Conservation (phyloP, 2,797 vertebrate genomes). For the Podargus strigoides region DNA sequence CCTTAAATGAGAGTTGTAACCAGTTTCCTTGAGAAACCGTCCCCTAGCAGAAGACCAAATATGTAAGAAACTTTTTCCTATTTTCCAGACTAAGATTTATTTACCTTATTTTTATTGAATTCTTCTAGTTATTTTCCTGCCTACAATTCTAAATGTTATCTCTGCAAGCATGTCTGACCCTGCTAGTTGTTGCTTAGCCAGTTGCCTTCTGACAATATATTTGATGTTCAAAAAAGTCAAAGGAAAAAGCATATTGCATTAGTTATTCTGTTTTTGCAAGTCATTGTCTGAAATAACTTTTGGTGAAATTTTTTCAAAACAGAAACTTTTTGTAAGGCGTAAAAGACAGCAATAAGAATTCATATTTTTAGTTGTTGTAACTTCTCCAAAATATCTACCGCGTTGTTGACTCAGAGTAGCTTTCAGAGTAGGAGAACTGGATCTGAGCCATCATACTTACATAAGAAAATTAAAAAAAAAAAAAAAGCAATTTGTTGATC, state of each 20-base stretch:
- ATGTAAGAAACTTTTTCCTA: neutral
- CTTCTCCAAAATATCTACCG: neutral
- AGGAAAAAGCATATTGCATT: neutral
- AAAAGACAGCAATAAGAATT: neutral
- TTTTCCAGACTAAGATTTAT: neutral
- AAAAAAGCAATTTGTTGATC: neutral
- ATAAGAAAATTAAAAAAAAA: neutral
- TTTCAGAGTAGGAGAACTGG: constrained; percentile 7
- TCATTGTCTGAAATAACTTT: neutral
- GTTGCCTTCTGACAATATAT: neutral
- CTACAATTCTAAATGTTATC: neutral
- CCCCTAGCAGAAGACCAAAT: neutral
- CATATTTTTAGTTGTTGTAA: neutral
- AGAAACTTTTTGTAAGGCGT: neutral
- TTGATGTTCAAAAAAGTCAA: neutral
- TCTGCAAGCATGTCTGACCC: neutral
- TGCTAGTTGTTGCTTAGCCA: neutral
- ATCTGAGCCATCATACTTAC: neutral
- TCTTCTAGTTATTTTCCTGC: neutral
- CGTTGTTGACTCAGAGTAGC: constrained; percentile 12
- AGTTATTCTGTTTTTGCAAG: neutral
- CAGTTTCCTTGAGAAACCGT: neutral
- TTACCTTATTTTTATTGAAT: neutral
- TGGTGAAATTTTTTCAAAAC: neutral
- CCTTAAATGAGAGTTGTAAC: neutral